Conservation (phyloP, 2,888 invertebrate species). For the Amorpha juglandis region DNA sequence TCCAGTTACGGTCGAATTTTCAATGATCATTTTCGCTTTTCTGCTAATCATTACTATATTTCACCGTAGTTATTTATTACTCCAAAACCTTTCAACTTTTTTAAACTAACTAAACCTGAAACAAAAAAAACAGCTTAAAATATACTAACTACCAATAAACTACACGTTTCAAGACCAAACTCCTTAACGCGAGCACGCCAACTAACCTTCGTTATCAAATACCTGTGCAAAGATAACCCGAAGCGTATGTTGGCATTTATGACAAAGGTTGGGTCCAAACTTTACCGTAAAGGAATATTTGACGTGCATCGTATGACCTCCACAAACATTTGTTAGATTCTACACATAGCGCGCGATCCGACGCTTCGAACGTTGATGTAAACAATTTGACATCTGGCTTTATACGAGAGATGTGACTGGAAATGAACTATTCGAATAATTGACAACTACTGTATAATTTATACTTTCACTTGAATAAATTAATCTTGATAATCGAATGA, state of each 20-base stretch:
- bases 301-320: constrained; percentile 14
- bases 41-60: too few relatives aligned
- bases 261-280: constrained; percentile 44
- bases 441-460: too few relatives aligned
- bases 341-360: constrained; percentile 7
- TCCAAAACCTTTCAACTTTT: too few relatives aligned
- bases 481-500: too few relatives aligned
- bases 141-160: constrained; percentile 18
- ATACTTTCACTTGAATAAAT: too few relatives aligned
- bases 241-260: constrained; percentile 36
- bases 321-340: constrained; percentile 22
- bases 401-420: too few relatives aligned
- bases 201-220: constrained; percentile 54
- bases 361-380: neutral
- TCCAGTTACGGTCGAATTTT: too few relatives aligned
- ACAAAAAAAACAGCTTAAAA: neutral
- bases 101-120: too few relatives aligned
- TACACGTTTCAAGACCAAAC: constrained; percentile 34
- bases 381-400: neutral
- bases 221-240: constrained; percentile 48
- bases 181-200: constrained; percentile 32
- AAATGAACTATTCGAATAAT: too few relatives aligned
- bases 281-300: constrained; percentile 38
- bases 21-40: too few relatives aligned
- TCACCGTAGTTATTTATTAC: too few relatives aligned